Conservation (phyloP, 1,140 invertebrate species). For the Eumeta japonica region DNA sequence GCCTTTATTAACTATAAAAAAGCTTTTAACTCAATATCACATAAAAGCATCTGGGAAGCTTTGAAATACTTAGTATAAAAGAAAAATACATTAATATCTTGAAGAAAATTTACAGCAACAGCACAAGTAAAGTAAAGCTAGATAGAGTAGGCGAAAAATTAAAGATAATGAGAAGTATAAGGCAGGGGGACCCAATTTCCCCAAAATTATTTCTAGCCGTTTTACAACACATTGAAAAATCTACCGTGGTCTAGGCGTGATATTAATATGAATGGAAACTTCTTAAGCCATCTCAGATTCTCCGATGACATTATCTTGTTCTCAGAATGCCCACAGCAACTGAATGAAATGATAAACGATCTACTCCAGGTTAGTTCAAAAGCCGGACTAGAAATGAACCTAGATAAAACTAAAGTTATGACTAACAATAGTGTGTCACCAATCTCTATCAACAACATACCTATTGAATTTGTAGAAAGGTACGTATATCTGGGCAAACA, state of each 20-base stretch:
- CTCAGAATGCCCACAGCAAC: no score
- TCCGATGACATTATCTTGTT: constrained; percentile 6
- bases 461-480: constrained; percentile 2
- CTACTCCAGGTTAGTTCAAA: constrained; percentile 10
- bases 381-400: constrained; percentile 13
- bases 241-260: constrained; percentile 13
- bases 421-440: constrained; percentile 5
- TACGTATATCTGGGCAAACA: constrained; percentile 6
- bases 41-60: no score
- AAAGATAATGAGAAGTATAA: constrained; percentile 12
- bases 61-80: constrained; percentile 11
- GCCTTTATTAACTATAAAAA: no score
- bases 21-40: constrained; percentile 15
- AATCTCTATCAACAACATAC: no score
- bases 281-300: constrained; percentile 13
- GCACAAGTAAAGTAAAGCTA: no score
- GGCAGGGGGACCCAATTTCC: no score
- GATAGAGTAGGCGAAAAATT: constrained; percentile 8
- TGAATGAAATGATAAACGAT: constrained; percentile 14
- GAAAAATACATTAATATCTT: constrained; percentile 19
- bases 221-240: constrained; percentile 10
- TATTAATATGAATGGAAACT: constrained; percentile 15
- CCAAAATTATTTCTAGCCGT: constrained; percentile 16
- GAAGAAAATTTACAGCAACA: no score
- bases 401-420: no score